These are phyloP conservation scores for Turnix velox DNA, from an alignment of 2,113 vertebrate genomes.

Conservation along the genomic window DNA sequence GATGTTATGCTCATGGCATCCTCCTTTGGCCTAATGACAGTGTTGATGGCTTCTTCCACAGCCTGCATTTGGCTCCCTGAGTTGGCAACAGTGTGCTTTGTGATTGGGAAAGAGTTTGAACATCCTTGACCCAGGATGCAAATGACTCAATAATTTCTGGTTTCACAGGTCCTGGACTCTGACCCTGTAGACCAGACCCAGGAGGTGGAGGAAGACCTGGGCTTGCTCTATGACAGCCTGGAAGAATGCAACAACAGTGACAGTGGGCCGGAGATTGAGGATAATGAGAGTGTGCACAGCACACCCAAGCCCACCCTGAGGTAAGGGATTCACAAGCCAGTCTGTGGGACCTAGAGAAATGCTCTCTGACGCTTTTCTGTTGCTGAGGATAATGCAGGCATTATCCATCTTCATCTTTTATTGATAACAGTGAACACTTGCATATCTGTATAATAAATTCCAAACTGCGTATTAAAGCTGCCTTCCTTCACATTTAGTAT, in stretches of 20 bases:
- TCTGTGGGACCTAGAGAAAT: not conserved
- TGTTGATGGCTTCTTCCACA: not conserved
- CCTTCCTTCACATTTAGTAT: not conserved
- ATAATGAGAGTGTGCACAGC: slow-evolving; percentile 95
- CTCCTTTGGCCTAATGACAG: not conserved
- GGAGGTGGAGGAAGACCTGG: slow-evolving; percentile 91
- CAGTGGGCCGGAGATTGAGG: slow-evolving; percentile 92
- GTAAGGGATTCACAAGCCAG: slow-evolving; percentile 66
- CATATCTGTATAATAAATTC: not conserved
- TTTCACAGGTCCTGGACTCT: slow-evolving; percentile 87
- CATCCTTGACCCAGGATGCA: not conserved
- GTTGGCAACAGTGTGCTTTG: not conserved
- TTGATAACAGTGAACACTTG: not conserved
- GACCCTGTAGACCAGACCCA: slow-evolving; percentile 89
- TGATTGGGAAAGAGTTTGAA: not conserved
- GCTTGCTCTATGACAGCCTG: slow-evolving; percentile 88
- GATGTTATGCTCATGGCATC: not conserved
- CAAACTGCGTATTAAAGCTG: not conserved
- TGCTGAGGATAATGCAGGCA: not conserved
- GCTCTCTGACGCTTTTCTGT: not conserved
- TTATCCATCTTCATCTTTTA: not conserved
- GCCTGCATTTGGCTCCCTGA: not conserved
- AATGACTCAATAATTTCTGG: not conserved
- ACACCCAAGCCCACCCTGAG: slow-evolving; percentile 96
- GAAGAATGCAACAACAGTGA: slow-evolving; percentile 97